Evolutionary conservation across 1,140 invertebrate genomes (phyloP).

Genomic region (Drosophila pruinosa): DNA sequence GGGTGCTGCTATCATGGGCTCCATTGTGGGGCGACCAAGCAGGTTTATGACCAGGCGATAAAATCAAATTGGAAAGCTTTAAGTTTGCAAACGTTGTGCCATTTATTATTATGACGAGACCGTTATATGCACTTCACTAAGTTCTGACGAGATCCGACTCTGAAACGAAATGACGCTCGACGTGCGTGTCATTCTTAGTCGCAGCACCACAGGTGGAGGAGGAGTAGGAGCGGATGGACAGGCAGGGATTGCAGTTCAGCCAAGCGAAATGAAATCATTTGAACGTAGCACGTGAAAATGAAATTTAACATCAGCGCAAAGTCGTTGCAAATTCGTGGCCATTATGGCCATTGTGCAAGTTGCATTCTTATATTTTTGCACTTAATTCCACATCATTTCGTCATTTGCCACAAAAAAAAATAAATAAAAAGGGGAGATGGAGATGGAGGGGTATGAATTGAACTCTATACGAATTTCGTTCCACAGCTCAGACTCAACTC

Average conservation of each 20-base stretch:
- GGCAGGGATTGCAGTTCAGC: conserved; percentile 11
- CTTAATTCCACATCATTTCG: conserved; percentile 45
- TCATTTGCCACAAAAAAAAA: background rate
- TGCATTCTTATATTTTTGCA: conserved; percentile 33
- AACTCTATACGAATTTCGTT: no score
- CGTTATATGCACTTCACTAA: conserved; percentile 41
- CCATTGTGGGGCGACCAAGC: background rate
- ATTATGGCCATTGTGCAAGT: conserved; percentile 41
- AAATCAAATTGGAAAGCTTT: conserved; percentile 68
- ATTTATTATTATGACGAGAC: conserved; percentile 64
- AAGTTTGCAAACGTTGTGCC: conserved; percentile 45
- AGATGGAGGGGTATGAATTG: background rate
- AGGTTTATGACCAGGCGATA: conserved; percentile 58
- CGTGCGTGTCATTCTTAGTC: conserved; percentile 11
- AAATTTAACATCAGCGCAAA: conserved; percentile 45
- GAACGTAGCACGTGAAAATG: conserved; percentile 53
- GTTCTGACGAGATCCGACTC: background rate
- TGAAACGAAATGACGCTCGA: background rate
- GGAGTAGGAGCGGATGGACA: background rate
- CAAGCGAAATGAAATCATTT: conserved; percentile 58
- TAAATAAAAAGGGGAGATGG: background rate
- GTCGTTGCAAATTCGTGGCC: conserved; percentile 38
- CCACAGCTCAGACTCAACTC: no score
- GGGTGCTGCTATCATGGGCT: background rate
- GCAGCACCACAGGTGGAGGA: background rate